Percentiles rank a stretch among this genome's conserved stretches.
phyloP scores from a whole-genome alignment of 64 coral and sea anemone species.

The Montipora cactus region DNA sequence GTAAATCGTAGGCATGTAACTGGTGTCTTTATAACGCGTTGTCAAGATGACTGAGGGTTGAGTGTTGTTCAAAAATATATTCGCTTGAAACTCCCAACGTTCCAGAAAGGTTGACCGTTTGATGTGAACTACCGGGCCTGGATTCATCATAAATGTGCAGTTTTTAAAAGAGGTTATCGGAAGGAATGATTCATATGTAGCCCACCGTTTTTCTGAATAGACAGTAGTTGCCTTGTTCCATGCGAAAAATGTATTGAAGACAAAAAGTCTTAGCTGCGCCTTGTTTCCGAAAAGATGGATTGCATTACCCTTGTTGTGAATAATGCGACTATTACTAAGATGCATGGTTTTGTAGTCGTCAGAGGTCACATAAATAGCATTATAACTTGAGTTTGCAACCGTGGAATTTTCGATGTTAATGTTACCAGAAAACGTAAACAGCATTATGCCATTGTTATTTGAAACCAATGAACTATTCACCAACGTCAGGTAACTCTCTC shows the following conservation, averaged over 20 bases:
- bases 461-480: not conserved
- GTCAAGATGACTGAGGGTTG: conserved; percentile 12
- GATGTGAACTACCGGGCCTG: conserved; percentile 15
- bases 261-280: not conserved
- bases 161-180: not conserved
- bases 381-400: not conserved
- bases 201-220: not conserved
- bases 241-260: not conserved
- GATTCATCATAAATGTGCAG: conserved; percentile 25
- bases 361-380: not conserved
- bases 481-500: not conserved
- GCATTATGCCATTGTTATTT: not conserved
- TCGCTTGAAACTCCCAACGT: conserved; percentile 29
- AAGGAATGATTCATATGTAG: not conserved
- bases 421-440: conserved; percentile 14
- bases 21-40: not conserved
- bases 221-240: not conserved
- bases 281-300: not conserved
- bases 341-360: not conserved
- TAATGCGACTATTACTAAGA: not conserved
- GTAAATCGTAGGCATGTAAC: not conserved
- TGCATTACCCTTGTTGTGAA: not conserved
- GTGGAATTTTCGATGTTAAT: not conserved
- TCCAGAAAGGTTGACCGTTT: not conserved
- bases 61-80: conserved; percentile 13